Evolutionary conservation across 2,888 invertebrate genomes (phyloP).

Genomic region (Lithophane semibrunnea): DNA sequence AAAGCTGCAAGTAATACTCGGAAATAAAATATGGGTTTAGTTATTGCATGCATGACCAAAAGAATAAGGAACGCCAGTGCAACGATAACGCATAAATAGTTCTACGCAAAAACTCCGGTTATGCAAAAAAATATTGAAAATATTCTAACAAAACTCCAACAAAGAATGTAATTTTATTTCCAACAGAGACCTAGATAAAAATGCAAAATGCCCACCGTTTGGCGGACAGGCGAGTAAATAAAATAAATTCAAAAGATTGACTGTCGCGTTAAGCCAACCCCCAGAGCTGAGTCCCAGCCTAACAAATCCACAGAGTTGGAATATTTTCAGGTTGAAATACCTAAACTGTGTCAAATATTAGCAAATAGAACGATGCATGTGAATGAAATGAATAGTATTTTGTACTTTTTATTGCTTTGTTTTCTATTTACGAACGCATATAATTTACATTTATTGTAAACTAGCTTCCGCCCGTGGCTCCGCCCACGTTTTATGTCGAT

Average conservation of each 20-base stretch:
- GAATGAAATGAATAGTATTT: slow-evolving; percentile 23
- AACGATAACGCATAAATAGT: too few species aligned
- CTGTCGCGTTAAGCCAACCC: slow-evolving; percentile 56
- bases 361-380: slow-evolving; percentile 29
- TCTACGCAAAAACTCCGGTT: background rate
- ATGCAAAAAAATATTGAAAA: slow-evolving; percentile 14
- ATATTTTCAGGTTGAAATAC: slow-evolving; percentile 53
- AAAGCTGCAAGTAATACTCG: too few species aligned
- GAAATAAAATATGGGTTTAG: too few species aligned
- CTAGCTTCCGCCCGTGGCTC: too few species aligned
- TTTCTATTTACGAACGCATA: slow-evolving; percentile 7
- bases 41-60: too few species aligned
- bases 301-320: slow-evolving; percentile 48
- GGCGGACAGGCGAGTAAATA: slow-evolving; percentile 47
- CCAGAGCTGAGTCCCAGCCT: slow-evolving; percentile 26
- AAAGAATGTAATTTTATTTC: slow-evolving; percentile 25
- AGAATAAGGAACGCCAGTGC: too few species aligned
- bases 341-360: slow-evolving; percentile 51
- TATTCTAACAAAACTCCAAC: slow-evolving; percentile 12
- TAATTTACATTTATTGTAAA: background rate
- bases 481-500: too few species aligned
- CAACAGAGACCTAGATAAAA: slow-evolving; percentile 38
- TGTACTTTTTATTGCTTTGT: slow-evolving; percentile 15
- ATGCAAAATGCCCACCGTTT: slow-evolving; percentile 36
- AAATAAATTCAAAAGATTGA: slow-evolving; percentile 64